Percentiles rank a stretch among this genome's conserved stretches.
Evolutionary conservation across 1,140 invertebrate species (phyloP).

Genomic region (Papilio dardanus): DNA sequence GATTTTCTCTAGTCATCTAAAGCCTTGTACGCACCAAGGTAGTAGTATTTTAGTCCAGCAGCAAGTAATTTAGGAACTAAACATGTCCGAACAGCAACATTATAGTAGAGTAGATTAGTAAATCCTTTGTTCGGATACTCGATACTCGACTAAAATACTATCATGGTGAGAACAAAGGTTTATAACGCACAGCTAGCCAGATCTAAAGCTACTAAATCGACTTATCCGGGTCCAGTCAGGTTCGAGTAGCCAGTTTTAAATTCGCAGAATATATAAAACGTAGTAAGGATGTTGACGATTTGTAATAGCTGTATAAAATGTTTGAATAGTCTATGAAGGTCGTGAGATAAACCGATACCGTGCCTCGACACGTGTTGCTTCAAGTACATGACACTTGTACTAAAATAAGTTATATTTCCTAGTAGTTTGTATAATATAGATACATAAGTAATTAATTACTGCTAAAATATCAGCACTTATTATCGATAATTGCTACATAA

Average conservation of each 20-base stretch:
- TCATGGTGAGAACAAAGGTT: too few species aligned
- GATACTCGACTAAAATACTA: too few species aligned
- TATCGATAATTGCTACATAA: not conserved
- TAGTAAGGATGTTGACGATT: slow-evolving; percentile 12
- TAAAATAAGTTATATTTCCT: not conserved
- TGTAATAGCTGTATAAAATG: slow-evolving; percentile 31
- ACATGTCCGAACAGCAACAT: too few species aligned
- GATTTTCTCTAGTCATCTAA: too few species aligned
- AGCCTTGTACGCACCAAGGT: too few species aligned
- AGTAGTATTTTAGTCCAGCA: too few species aligned
- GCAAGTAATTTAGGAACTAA: too few species aligned
- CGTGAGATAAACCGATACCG: slow-evolving; percentile 36
- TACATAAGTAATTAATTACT: not conserved
- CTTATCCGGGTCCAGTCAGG: not conserved
- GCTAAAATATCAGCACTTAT: too few species aligned
- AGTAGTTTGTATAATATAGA: not conserved
- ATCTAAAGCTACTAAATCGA: too few species aligned
- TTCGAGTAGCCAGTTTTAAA: not conserved
- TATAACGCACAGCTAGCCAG: too few species aligned
- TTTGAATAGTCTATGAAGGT: slow-evolving; percentile 33
- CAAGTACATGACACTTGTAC: slow-evolving; percentile 2
- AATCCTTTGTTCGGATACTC: too few species aligned
- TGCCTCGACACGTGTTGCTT: slow-evolving; percentile 30
- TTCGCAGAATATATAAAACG: slow-evolving; percentile 23
- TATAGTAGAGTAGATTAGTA: too few species aligned